Conservation (phyloP, 2,888 invertebrate genomes). For the Habroteleia sp. region DNA sequence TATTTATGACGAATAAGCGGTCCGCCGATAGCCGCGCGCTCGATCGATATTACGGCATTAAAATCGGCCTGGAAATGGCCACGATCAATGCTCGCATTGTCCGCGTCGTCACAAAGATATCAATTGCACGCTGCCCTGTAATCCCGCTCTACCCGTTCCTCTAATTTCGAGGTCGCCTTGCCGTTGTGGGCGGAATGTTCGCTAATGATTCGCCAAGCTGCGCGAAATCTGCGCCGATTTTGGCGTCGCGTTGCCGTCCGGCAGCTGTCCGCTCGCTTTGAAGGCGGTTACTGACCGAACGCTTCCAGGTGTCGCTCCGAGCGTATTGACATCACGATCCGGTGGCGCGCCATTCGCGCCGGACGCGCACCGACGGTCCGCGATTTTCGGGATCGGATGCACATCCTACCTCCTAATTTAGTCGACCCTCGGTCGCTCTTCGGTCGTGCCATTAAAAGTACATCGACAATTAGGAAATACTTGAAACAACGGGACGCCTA, state of each 20-base stretch:
- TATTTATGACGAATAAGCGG: no score
- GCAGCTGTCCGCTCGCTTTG: constrained; percentile 41
- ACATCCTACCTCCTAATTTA: constrained; percentile 19
- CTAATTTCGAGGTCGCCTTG: constrained; percentile 44
- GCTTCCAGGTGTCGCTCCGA: constrained; percentile 21
- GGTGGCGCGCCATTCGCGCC: not conserved
- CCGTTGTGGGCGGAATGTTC: constrained; percentile 24
- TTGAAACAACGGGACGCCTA: constrained; percentile 25
- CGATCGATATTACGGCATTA: constrained; percentile 37
- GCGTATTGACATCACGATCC: constrained; percentile 4
- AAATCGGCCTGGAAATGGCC: constrained; percentile 15
- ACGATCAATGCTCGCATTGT: constrained; percentile 44
- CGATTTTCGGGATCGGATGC: not conserved
- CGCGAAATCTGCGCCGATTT: constrained; percentile 10
- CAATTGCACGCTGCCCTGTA: constrained; percentile 39
- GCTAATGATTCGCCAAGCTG: constrained; percentile 25
- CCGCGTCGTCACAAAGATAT: constrained; percentile 40
- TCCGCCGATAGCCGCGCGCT: constrained; percentile 8
- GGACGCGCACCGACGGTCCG: not conserved
- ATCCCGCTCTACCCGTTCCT: constrained; percentile 47
- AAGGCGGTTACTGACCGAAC: constrained; percentile 25
- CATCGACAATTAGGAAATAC: constrained; percentile 40
- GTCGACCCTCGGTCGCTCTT: constrained; percentile 11
- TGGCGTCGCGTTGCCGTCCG: not conserved
- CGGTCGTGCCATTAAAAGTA: constrained; percentile 6